Conservation (phyloP, 1,140 invertebrate genomes). For the Ceratoteleas bidentatus region DNA sequence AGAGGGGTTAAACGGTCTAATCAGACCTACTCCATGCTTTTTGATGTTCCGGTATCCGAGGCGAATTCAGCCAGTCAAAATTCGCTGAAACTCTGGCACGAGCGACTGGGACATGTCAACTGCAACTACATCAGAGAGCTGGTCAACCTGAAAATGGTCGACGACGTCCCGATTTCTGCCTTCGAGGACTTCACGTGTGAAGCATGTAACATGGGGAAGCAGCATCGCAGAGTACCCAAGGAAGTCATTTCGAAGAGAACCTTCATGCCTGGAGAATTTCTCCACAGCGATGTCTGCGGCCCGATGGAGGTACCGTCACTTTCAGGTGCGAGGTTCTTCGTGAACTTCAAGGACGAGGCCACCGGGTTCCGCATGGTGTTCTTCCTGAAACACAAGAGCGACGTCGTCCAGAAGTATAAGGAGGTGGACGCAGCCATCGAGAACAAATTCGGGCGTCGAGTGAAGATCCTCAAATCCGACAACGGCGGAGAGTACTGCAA, state of each 20-base stretch:
- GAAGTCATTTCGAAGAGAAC: neutral
- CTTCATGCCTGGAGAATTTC: conserved; percentile 18
- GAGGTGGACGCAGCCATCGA: conserved; percentile 30
- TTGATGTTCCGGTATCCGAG: conserved; percentile 19
- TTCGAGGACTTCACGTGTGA: conserved; percentile 24
- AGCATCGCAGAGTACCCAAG: neutral
- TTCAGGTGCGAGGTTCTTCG: conserved; percentile 21
- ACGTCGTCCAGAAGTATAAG: conserved; percentile 41
- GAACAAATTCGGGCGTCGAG: conserved; percentile 48
- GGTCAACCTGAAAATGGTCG: neutral
- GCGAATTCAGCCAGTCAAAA: conserved; percentile 1
- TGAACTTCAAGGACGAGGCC: conserved; percentile 26
- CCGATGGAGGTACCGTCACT: conserved; percentile 24
- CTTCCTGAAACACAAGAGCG: conserved; percentile 33
- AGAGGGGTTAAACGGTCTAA: conserved; percentile 17
- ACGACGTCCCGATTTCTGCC: conserved; percentile 14
- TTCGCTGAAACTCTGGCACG: conserved; percentile 15
- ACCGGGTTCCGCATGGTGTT: conserved; percentile 14
- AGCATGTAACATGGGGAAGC: conserved; percentile 24
- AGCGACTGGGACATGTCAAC: conserved; percentile 29
- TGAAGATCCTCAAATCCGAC: conserved; percentile 43
- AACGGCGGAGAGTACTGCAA: conserved; percentile 56
- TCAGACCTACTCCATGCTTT: conserved; percentile 15
- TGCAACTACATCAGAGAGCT: conserved; percentile 16
- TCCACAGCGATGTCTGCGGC: conserved; percentile 33